Conservation (phyloP, 1,140 invertebrate genomes). For the Cyphomyrmex costatus region DNA sequence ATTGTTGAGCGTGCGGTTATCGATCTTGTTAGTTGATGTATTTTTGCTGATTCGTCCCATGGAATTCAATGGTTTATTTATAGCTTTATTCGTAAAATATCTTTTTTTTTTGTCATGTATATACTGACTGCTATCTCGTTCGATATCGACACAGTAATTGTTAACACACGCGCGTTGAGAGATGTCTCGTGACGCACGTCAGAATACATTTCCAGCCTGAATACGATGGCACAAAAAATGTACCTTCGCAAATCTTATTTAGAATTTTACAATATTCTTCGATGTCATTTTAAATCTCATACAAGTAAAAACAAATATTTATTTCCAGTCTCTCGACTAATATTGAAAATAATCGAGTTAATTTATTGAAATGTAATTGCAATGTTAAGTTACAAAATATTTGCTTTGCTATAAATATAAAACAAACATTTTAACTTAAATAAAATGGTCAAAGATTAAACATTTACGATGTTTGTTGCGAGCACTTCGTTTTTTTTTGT, state of each 20-base stretch:
- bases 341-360: background rate
- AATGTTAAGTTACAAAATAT: background rate
- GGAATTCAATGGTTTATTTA: conserved; percentile 17
- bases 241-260: conserved; percentile 2
- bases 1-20: background rate
- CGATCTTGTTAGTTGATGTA: conserved; percentile 8
- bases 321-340: background rate
- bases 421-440: background rate
- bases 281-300: background rate
- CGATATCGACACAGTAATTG: background rate
- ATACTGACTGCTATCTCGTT: background rate
- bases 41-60: background rate
- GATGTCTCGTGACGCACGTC: conserved; percentile 7
- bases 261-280: background rate
- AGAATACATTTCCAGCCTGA: background rate
- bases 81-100: conserved; percentile 22
- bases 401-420: background rate
- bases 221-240: background rate
- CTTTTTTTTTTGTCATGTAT: conserved; percentile 5
- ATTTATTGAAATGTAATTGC: background rate
- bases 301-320: background rate
- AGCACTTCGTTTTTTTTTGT: too few relatives aligned
- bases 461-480: background rate
- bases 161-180: conserved; percentile 5
- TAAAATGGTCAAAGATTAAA: background rate